These are phyloP conservation scores for Eupsilia transversa DNA, from an alignment of 2,888 invertebrate genomes.

Conservation along the genomic window DNA sequence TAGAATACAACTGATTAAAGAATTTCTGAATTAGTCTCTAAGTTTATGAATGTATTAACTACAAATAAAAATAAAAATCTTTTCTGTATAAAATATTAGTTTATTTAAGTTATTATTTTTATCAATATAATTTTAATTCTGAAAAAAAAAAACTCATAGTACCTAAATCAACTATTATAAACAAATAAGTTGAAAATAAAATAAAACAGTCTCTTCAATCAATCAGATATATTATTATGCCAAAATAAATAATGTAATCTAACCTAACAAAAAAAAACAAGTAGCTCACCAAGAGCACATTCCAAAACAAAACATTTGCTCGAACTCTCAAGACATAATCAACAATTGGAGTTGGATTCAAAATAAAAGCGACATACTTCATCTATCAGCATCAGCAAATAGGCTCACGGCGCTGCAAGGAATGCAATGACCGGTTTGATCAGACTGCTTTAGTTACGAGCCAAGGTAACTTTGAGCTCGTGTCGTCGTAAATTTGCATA, in stretches of 20 bases:
- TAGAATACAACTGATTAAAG: too few species aligned
- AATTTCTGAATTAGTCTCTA: too few species aligned
- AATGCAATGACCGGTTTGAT: constrained; percentile 52
- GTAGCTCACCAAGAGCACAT: neutral
- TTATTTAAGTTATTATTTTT: too few species aligned
- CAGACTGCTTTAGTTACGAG: constrained; percentile 59
- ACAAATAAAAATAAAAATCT: too few species aligned
- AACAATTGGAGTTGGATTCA: constrained; percentile 16
- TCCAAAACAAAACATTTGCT: neutral
- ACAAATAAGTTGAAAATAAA: neutral
- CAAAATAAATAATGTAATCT: neutral
- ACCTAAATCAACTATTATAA: too few species aligned
- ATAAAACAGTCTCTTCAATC: neutral
- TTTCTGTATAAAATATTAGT: too few species aligned
- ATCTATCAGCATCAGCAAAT: constrained; percentile 49
- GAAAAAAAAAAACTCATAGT: too few species aligned
- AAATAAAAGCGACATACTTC: constrained; percentile 43
- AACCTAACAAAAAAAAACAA: too few species aligned
- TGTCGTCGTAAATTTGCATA: constrained; percentile 46
- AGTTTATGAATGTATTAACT: too few species aligned
- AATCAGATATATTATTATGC: too few species aligned
- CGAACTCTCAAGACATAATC: neutral
- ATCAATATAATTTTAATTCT: too few species aligned
- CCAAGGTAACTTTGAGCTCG: constrained; percentile 49
- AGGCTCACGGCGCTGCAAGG: constrained; percentile 58